Evolutionary conservation across 2,888 invertebrate species (phyloP), one percentile per base, ranked within the genome.

Genomic region (Archips xylosteana): DNA sequence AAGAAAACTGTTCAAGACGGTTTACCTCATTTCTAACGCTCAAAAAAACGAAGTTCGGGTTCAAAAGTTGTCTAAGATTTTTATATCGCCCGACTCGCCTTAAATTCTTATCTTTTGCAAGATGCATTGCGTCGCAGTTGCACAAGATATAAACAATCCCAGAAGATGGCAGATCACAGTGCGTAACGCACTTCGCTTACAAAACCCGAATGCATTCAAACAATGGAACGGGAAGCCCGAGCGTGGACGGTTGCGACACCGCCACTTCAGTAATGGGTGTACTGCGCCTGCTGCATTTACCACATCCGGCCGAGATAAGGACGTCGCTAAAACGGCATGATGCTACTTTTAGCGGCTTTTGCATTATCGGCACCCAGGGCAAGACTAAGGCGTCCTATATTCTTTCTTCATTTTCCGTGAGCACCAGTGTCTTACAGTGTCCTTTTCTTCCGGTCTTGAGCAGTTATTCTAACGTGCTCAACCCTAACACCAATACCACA

Each of bases 141-240:
- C 80, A 76, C 77, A 82, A 79, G 76, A 57, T 75, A 69, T 75
- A 77, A 76, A 80, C 78, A 79, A 80, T 86, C 85, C 84, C 83
- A 57, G 82, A 82, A 86, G 87, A 83, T 81, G 85, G 80, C 81
- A 84, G 78, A 79, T 74, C 74, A 86, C 85, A 87, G 86, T 90
- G 84, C 88, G 86, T 91, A 83, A 90, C 88, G 85, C 74, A 80
- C 77, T 91, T 91, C 77, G 75, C 82, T 91, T 91, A 86, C 89
- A 85, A 90, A 89, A 91, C 79, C 80, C 78, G 76, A 79, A 81
- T 86, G 84, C 85, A 83, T 85, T 78, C 77, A 75, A 87, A 92
- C 92, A 92, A 92, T 90, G 80, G 87, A 88, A 88, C 86, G 85
- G 87, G 83, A 84, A 85, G 84, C 83, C 84, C 82, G 73, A 73